Percentiles rank a stretch among this genome's conserved stretches.
Evolutionary conservation across 2,113 vertebrate species (phyloP).

Genomic region (Amphilophus citrinellus): DNA sequence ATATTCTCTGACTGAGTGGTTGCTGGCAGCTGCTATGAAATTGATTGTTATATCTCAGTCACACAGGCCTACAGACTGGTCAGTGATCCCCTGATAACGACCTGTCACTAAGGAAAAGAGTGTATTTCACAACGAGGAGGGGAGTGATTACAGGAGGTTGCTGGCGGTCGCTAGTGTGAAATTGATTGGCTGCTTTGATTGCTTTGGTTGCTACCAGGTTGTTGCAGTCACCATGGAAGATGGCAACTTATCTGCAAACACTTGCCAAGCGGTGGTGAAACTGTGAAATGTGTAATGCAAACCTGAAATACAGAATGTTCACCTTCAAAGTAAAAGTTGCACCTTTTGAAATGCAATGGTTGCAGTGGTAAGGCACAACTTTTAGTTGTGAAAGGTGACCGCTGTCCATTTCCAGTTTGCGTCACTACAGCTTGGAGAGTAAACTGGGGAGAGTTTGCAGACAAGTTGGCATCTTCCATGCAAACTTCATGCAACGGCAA

Average conservation of each 20-base stretch:
- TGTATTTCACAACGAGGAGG: too few relatives aligned
- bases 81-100: too few relatives aligned
- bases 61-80: too few relatives aligned
- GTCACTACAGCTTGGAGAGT: background rate
- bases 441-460: background rate
- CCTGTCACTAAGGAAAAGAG: too few relatives aligned
- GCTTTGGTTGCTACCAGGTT: too few relatives aligned
- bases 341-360: background rate
- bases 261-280: background rate
- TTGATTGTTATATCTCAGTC: too few relatives aligned
- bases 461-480: background rate
- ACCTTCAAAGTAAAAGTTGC: too few relatives aligned
- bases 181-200: too few relatives aligned
- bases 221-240: background rate
- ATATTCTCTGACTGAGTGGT: background rate
- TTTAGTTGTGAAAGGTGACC: background rate
- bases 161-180: too few relatives aligned
- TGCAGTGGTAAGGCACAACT: background rate
- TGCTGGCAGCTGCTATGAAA: too few relatives aligned
- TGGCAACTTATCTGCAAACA: background rate
- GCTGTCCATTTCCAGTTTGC: background rate
- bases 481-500: background rate
- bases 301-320: background rate
- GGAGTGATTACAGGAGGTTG: too few relatives aligned
- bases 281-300: background rate